Evolutionary conservation across 2,888 invertebrate genomes (phyloP).

Genomic region (Tetranychus piercei): DNA sequence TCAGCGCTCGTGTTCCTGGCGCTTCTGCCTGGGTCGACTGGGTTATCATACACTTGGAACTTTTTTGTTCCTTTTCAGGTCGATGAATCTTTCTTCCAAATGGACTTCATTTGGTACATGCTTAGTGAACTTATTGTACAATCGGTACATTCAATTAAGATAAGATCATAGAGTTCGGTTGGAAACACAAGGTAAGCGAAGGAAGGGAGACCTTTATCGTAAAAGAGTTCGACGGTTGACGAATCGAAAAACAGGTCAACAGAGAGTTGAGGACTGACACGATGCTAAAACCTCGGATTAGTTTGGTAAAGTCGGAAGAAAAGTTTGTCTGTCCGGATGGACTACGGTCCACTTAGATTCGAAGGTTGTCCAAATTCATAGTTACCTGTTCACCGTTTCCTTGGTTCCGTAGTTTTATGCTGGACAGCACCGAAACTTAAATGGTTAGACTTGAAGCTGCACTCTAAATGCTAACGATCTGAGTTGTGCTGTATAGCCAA

Average conservation of each 20-base stretch:
- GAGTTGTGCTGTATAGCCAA: too few relatives aligned
- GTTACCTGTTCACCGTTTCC: not conserved
- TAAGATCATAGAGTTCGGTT: not conserved
- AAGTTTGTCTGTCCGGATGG: not conserved
- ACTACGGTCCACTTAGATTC: not conserved
- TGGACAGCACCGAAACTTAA: too few relatives aligned
- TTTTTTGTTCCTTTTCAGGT: too few relatives aligned
- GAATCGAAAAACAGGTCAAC: constrained; percentile 7
- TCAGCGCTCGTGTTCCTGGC: too few relatives aligned
- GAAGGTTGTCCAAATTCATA: not conserved
- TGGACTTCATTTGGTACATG: not conserved
- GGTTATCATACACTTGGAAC: too few relatives aligned
- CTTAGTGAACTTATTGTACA: not conserved
- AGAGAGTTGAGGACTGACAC: not conserved
- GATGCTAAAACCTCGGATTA: not conserved
- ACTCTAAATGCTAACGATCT: too few relatives aligned
- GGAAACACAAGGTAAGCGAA: constrained; percentile 12
- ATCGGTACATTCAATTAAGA: not conserved
- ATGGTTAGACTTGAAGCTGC: too few relatives aligned
- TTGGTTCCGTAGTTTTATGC: not conserved
- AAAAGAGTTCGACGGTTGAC: constrained; percentile 15
- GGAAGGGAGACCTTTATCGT: constrained; percentile 15
- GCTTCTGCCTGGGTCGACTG: too few relatives aligned
- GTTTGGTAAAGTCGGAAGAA: not conserved
- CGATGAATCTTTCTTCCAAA: not conserved